These are phyloP conservation scores for Haplotaxodon microlepis DNA, from an alignment of 2,113 vertebrate species.

Conservation along the genomic window DNA sequence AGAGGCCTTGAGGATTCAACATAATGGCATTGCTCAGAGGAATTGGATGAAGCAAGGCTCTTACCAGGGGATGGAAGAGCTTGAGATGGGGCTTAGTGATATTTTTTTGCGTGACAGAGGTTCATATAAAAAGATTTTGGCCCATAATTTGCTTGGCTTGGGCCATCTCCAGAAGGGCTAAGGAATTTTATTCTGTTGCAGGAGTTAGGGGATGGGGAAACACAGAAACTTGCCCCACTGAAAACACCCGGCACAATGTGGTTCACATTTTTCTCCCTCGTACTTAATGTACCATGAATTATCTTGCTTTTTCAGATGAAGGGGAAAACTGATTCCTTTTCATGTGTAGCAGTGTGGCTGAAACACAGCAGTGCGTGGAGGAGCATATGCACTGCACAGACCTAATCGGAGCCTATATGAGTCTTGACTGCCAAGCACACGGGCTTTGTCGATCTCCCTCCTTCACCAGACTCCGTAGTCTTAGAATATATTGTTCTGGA, in stretches of 20 bases:
- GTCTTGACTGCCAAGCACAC: not conserved
- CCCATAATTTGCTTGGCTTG: conserved; percentile 67
- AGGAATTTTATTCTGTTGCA: conserved; percentile 45
- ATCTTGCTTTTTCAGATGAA: conserved; percentile 33
- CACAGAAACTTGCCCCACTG: conserved; percentile 20
- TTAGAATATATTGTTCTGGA: not conserved
- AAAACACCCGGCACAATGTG: conserved; percentile 55
- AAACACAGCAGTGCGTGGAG: not conserved
- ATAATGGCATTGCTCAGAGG: not conserved
- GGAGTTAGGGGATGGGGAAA: not conserved
- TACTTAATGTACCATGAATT: conserved; percentile 55
- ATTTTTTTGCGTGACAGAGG: conserved; percentile 57
- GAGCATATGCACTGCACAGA: not conserved
- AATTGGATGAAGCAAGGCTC: not conserved
- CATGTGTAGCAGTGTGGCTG: conserved; percentile 17
- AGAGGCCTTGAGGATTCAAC: conserved; percentile 27
- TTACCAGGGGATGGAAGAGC: not conserved
- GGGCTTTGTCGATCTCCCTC: not conserved
- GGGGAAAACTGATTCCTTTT: conserved; percentile 23
- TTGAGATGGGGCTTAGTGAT: conserved; percentile 22
- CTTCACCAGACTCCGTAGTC: not conserved
- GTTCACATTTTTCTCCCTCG: conserved; percentile 57
- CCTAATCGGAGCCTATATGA: not conserved
- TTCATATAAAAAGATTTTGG: conserved; percentile 63
- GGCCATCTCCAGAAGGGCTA: conserved; percentile 39